A percentile compares a stretch with the other conserved stretches of the same genome.
phyloP scores from a whole-genome alignment of 2,797 vertebrate species.

The Enteromius fasciolatus region DNA sequence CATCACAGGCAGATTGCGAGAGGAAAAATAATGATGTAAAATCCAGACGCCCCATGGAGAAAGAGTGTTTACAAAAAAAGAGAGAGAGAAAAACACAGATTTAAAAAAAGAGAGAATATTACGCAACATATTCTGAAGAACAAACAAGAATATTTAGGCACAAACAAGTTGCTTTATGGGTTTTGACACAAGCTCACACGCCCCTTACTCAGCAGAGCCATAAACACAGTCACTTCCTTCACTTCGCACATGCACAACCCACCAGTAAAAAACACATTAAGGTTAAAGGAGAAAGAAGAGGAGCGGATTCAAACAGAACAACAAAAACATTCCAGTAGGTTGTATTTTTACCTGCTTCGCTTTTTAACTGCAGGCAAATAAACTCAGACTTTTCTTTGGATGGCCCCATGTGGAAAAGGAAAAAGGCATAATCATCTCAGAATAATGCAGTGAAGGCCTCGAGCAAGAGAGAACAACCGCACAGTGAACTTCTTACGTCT shows the following conservation, averaged over 20 bases:
- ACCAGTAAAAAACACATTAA: constrained; percentile 46
- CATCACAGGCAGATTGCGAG: constrained; percentile 40
- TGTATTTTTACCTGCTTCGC: constrained; percentile 5
- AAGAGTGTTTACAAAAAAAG: constrained; percentile 36
- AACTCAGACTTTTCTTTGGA: constrained; percentile 23
- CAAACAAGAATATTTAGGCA: constrained; percentile 39
- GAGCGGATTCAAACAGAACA: neutral
- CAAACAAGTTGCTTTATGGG: neutral
- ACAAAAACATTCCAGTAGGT: neutral
- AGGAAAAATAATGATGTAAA: constrained; percentile 44
- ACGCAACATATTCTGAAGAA: constrained; percentile 5
- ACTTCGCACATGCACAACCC: constrained; percentile 52
- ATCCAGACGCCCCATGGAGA: constrained; percentile 51
- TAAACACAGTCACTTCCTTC: constrained; percentile 56
- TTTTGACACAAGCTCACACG: constrained; percentile 16
- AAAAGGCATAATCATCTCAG: constrained; percentile 26
- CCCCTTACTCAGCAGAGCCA: neutral
- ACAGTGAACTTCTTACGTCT: constrained; percentile 19
- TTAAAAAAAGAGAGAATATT: neutral
- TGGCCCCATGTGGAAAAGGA: constrained; percentile 22
- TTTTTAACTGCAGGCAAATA: constrained; percentile 9
- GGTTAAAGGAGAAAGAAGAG: constrained; percentile 37
- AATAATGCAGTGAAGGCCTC: constrained; percentile 12
- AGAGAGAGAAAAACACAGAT: neutral
- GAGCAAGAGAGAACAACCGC: constrained; percentile 24